Evolutionary conservation across 2,797 vertebrate genomes (phyloP), one percentile per base, ranked within the genome.

Genomic region (Hafferia zeledoni): DNA sequence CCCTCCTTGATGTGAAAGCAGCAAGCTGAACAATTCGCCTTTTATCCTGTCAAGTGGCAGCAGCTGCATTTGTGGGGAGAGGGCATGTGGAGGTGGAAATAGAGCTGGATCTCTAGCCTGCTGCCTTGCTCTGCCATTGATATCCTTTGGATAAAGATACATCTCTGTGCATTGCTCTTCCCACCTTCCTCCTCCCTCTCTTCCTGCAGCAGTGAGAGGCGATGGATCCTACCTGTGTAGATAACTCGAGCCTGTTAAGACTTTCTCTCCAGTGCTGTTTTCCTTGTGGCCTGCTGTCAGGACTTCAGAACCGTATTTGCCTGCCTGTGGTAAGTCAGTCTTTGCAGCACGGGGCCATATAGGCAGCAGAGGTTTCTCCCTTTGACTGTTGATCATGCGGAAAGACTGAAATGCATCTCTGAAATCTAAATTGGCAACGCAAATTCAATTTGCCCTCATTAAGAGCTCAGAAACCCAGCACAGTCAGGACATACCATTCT

Each of bases 41-140:
- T 96, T 96, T 95, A 89, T 94, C 83, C 71, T 80, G 61, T 84
- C 86, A 94, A 95, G 94, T 92, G 89, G 83, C 6, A 0, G 85
- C 96, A 96, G 95, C 87, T 95, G 94, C 89, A 55, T 93, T 92
- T 94, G 87, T 95, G 89, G 87, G 87, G 90, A 94, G 85, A 92
- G 94, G 93, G 90, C 86, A 94, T 91, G 95, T 80, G 92, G 93
- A 95, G 94, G 94, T 95, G 89, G 93, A 95, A 93, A 89, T 87
- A 90, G 83, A 92, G 75, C 75, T 85, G 89, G 64, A 76, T 95
- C 93, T 93, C 63, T 87, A 92, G 83, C 88, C 61, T 89, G 81
- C 68, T 0, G 4, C 83, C 83, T 80, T 94, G 77, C 91, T 94
- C 89, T 94, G 91, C 85, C 84, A 88, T 71, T 94, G 95, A 95